Conservation (phyloP, 2,888 invertebrate genomes). For the Spodoptera picta region DNA sequence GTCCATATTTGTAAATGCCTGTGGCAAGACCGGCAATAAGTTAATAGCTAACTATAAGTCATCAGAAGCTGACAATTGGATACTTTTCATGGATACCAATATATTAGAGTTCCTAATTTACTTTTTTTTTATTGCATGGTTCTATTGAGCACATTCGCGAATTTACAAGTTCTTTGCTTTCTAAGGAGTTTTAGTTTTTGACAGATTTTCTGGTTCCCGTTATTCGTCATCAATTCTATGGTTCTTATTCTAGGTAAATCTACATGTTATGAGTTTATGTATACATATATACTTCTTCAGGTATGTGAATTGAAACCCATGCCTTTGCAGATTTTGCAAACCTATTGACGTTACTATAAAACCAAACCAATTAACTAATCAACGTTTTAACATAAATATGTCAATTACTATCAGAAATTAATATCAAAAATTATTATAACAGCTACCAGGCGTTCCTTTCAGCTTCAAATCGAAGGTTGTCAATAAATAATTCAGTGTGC, state of each 20-base stretch:
- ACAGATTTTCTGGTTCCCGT: too few species aligned
- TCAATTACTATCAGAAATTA: constrained; percentile 16
- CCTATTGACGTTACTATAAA: neutral
- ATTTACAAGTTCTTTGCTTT: too few species aligned
- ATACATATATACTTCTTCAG: too few species aligned
- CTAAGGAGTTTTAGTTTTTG: too few species aligned
- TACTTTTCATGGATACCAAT: constrained; percentile 13
- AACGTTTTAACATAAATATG: constrained; percentile 12
- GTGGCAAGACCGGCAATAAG: constrained; percentile 15
- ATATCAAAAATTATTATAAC: constrained; percentile 36
- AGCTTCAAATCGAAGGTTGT: constrained; percentile 45
- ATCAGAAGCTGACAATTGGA: neutral
- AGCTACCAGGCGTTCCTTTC: constrained; percentile 42
- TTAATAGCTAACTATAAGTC: constrained; percentile 35
- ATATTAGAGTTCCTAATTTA: too few species aligned
- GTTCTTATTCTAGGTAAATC: too few species aligned
- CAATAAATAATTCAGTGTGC: constrained; percentile 42
- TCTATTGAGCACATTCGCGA: too few species aligned
- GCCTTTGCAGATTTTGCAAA: too few species aligned
- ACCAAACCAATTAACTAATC: constrained; percentile 13
- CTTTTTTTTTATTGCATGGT: too few species aligned
- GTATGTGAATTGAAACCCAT: too few species aligned
- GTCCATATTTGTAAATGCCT: constrained; percentile 28
- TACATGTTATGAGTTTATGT: too few species aligned
- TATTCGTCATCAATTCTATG: too few species aligned